A percentile compares a stretch with the other conserved stretches of the same genome.
Conservation (phyloP, 2,113 vertebrate species). For the Hypomesus transpacificus region DNA sequence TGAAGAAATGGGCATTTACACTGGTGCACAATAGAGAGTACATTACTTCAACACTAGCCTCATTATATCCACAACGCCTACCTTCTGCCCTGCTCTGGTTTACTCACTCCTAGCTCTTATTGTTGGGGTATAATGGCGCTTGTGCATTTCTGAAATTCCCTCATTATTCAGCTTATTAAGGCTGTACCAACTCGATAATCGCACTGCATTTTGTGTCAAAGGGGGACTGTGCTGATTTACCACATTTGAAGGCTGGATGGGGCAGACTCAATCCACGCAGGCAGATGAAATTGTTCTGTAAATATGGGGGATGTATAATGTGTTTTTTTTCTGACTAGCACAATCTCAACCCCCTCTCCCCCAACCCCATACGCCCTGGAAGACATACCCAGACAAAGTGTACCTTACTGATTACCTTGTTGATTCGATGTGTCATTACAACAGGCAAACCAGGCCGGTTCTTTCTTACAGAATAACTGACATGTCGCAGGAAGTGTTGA, state of each 20-base stretch:
- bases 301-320: slow-evolving; percentile 51
- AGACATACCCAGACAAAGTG: slow-evolving; percentile 54
- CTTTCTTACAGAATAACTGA: slow-evolving; percentile 16
- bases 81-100: slow-evolving; percentile 87
- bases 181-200: slow-evolving; percentile 92
- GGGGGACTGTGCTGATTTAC: slow-evolving; percentile 77
- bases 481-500: slow-evolving; percentile 7
- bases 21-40: slow-evolving; percentile 90
- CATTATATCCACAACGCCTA: slow-evolving; percentile 94
- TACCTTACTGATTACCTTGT: slow-evolving; percentile 68
- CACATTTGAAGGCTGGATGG: slow-evolving; percentile 78
- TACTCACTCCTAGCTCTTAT: slow-evolving; percentile 94
- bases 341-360: slow-evolving; percentile 34
- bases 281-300: slow-evolving; percentile 73
- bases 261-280: slow-evolving; percentile 55
- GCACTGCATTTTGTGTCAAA: slow-evolving; percentile 79
- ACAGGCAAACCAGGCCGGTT: slow-evolving; percentile 26
- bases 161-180: slow-evolving; percentile 99
- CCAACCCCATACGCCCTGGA: slow-evolving; percentile 7
- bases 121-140: slow-evolving; percentile 95
- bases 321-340: slow-evolving; percentile 33
- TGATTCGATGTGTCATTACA: slow-evolving; percentile 58
- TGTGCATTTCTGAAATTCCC: slow-evolving; percentile 98
- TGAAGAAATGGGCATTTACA: slow-evolving; percentile 97
- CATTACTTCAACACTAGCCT: slow-evolving; percentile 95